Conservation (phyloP, 2,797 vertebrate species). For the Oryzias dopingdopingensis region DNA sequence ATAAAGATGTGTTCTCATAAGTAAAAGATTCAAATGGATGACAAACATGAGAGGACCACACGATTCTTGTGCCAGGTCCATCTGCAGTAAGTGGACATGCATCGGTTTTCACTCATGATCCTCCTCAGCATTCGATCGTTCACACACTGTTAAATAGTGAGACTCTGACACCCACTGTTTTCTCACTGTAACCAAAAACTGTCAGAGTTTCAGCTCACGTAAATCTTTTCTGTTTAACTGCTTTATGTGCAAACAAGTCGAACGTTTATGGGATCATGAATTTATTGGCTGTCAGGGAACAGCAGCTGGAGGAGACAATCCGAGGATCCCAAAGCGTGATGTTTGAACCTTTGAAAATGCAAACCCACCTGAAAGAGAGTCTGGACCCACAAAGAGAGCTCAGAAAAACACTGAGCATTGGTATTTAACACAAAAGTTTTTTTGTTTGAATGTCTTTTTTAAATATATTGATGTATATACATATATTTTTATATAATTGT, state of each 20-base stretch:
- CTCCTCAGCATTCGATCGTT: background rate
- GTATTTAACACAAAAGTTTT: background rate
- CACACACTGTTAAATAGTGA: slow-evolving; percentile 4
- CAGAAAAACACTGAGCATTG: no score
- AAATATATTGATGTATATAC: no score
- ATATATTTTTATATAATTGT: no score
- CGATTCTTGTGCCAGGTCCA: no score
- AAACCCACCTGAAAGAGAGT: background rate
- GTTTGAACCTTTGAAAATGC: slow-evolving; percentile 29
- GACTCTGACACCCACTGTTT: slow-evolving; percentile 7
- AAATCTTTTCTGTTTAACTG: slow-evolving; percentile 43
- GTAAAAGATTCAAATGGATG: no score
- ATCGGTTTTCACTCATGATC: no score
- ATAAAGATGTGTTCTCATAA: no score
- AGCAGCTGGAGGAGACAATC: slow-evolving; percentile 24
- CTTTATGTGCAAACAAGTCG: slow-evolving; percentile 52
- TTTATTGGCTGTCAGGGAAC: slow-evolving; percentile 55
- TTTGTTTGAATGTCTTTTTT: no score
- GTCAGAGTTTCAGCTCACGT: slow-evolving; percentile 35
- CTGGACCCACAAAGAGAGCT: no score
- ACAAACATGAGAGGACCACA: no score
- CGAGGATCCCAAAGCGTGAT: slow-evolving; percentile 8
- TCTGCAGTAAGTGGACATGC: no score
- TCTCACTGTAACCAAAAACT: slow-evolving; percentile 29
- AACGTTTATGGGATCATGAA: slow-evolving; percentile 49